Base-by-base conservation (phyloP, 1,140 invertebrate genomes). In the Rhyzopertha dominica region DNA sequence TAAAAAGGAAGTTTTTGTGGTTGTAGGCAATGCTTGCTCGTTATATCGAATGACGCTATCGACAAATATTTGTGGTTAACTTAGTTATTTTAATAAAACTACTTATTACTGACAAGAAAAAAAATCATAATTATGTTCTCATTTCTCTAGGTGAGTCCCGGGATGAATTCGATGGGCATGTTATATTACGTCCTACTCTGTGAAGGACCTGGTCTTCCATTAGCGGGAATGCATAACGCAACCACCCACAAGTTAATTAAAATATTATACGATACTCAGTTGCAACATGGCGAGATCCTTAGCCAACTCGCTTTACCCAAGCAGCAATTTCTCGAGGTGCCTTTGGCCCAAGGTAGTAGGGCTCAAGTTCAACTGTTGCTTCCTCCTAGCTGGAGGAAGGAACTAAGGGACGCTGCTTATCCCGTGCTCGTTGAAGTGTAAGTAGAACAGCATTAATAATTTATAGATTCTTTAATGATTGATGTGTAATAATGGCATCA, bases 381-480 rank as follows among this genome's bases (percentile, higher is more conserved):
- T 52, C 85, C 86, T 7, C 85, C 86, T 0, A 86, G 83, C 47
- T 90, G 86, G 86, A 72, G 85, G 12, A 84, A 85, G 62, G 86
- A 90, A 60, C 71, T 90, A 4, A 69, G 86, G 10, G 86, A 90
- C 66, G 86, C 86, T 19, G 85, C 85, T 17, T 90, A 87, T 70
- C 85, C 86, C 5, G 85, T 88, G 7, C 75, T 90, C 31, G 84
- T 90, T 32, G 83, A 90, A 71, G 85, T 90, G 74, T 85, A 73
- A 73, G 79, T 70, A 41, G 42, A 3, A n/a, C n/a, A n/a, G n/a
- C n/a, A n/a, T n/a, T n/a, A n/a, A n/a, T n/a, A n/a, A n/a, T n/a
- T n/a, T n/a, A n/a, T n/a, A n/a, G n/a, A n/a, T n/a, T n/a, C n/a
- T n/a, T n/a, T n/a, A n/a, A n/a, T n/a, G n/a, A n/a, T n/a, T n/a